These are phyloP conservation scores for Leptopilina syphax DNA, from an alignment of 2,888 invertebrate species.

Conservation along the genomic window DNA sequence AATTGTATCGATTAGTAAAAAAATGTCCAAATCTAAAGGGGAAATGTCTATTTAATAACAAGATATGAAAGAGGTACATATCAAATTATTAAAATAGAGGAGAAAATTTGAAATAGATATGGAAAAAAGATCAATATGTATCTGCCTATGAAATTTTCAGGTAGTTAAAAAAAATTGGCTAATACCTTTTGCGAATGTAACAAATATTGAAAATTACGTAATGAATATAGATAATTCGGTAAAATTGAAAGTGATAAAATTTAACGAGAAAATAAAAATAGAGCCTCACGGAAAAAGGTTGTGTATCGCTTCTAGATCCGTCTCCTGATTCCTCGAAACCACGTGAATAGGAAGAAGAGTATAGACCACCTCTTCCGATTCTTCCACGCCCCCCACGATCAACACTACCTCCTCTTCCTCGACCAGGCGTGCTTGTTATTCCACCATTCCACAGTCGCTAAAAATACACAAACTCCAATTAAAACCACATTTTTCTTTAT, in stretches of 20 bases:
- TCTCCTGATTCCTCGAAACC: slow-evolving; percentile 77
- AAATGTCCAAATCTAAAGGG: too few relatives aligned
- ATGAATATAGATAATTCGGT: too few relatives aligned
- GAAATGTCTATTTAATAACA: too few relatives aligned
- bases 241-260: background rate
- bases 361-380: slow-evolving; percentile 75
- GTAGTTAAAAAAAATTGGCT: too few relatives aligned
- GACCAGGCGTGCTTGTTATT: slow-evolving; percentile 78
- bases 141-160: too few relatives aligned
- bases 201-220: too few relatives aligned
- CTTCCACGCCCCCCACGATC: slow-evolving; percentile 75
- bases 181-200: too few relatives aligned
- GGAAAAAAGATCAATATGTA: too few relatives aligned
- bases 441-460: slow-evolving; percentile 80
- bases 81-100: too few relatives aligned
- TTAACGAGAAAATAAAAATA: background rate
- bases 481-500: background rate
- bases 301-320: slow-evolving; percentile 71
- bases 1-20: too few relatives aligned
- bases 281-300: slow-evolving; percentile 68
- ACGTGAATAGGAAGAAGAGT: slow-evolving; percentile 74
- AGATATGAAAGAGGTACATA: background rate
- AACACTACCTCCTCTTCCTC: slow-evolving; percentile 75
- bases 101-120: too few relatives aligned
- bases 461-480: slow-evolving; percentile 55